phyloP scores from a whole-genome alignment of 2,113 vertebrate genomes.

The Damaliscus lunatus region DNA sequence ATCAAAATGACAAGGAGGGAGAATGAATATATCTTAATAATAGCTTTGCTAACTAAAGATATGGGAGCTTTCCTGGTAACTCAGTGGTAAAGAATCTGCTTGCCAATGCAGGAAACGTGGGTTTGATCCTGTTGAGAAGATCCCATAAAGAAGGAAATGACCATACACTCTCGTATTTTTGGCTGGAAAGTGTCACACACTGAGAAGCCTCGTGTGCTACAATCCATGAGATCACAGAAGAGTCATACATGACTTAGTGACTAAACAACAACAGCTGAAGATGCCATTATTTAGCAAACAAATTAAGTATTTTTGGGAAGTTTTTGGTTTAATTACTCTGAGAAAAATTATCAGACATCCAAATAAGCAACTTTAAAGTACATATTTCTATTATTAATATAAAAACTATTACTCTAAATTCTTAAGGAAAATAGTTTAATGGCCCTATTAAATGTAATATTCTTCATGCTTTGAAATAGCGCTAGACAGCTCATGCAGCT shows the following conservation, averaged over 20 bases:
- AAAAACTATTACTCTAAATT: slow-evolving; percentile 13
- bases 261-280: background rate
- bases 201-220: background rate
- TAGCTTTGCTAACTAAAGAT: background rate
- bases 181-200: background rate
- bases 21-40: background rate
- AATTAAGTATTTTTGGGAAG: background rate
- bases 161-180: background rate
- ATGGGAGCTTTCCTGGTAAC: background rate
- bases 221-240: background rate
- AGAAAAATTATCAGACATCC: background rate
- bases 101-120: background rate
- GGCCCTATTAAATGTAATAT: background rate
- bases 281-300: background rate
- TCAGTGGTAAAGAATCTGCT: background rate
- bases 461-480: slow-evolving; percentile 9
- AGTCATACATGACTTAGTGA: background rate
- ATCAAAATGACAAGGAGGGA: background rate
- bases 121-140: background rate
- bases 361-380: slow-evolving; percentile 12
- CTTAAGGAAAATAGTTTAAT: slow-evolving; percentile 12
- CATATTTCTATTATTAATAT: background rate
- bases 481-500: background rate
- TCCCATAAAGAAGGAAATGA: background rate
- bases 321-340: background rate